These are phyloP conservation scores for Pycnomerus fuliginosus DNA, from an alignment of 2,888 invertebrate species.

Conservation along the genomic window DNA sequence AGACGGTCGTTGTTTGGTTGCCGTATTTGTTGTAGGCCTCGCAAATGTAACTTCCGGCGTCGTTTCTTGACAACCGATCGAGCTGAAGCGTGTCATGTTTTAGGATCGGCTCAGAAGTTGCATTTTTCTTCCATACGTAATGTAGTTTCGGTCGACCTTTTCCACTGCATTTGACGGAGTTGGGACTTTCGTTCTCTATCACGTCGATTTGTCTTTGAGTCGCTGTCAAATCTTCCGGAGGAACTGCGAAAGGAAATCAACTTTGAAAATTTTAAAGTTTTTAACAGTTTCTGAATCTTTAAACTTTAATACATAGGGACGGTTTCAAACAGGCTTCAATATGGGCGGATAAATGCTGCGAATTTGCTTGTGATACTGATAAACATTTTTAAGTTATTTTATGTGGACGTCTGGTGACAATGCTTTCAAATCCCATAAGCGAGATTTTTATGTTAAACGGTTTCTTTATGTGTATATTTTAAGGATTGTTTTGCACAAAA, in stretches of 20 bases:
- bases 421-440: too few relatives aligned
- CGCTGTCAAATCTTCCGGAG: constrained; percentile 83
- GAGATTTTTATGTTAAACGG: too few relatives aligned
- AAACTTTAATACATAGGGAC: too few relatives aligned
- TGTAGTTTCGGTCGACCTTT: constrained; percentile 70
- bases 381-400: too few relatives aligned
- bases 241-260: constrained; percentile 60
- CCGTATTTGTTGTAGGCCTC: constrained; percentile 81
- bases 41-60: constrained; percentile 78
- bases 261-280: too few relatives aligned
- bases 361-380: too few relatives aligned
- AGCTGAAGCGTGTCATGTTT: constrained; percentile 60
- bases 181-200: constrained; percentile 58
- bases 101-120: constrained; percentile 55
- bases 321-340: too few relatives aligned
- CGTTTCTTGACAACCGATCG: constrained; percentile 66
- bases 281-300: too few relatives aligned
- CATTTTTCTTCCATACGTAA: constrained; percentile 71
- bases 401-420: too few relatives aligned
- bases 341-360: too few relatives aligned
- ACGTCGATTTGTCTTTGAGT: constrained; percentile 59
- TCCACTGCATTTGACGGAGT: constrained; percentile 60
- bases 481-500: too few relatives aligned
- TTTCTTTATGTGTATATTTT: too few relatives aligned
- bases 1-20: constrained; percentile 64